Evolutionary conservation across 2,888 invertebrate genomes (phyloP).

Genomic region (Phymatocera aterrima): DNA sequence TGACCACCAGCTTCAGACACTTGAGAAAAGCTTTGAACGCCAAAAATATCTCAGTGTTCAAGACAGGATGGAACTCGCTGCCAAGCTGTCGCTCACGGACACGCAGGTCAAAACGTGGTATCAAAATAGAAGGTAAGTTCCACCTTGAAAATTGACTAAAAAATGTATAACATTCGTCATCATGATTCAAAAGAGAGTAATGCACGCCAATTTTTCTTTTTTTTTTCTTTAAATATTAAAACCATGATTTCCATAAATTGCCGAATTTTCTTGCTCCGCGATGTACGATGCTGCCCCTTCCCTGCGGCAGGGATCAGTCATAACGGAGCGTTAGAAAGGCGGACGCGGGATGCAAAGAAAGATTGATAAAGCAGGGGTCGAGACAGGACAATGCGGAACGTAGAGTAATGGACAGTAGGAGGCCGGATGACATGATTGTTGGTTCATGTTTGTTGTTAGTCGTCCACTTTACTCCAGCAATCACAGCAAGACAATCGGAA

Average conservation of each 20-base stretch:
- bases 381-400: conserved; percentile 35
- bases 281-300: too few relatives aligned
- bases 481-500: conserved; percentile 41
- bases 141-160: neutral
- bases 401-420: neutral
- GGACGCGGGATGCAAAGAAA: conserved; percentile 1
- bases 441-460: conserved; percentile 35
- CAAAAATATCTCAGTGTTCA: conserved; percentile 98
- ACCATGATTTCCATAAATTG: too few relatives aligned
- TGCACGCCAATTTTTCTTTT: too few relatives aligned
- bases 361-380: conserved; percentile 31
- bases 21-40: conserved; percentile 97
- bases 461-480: conserved; percentile 38
- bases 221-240: too few relatives aligned
- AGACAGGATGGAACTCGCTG: conserved; percentile 98
- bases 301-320: too few relatives aligned
- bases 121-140: conserved; percentile 94
- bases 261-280: too few relatives aligned
- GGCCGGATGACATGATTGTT: conserved; percentile 41
- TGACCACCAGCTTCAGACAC: conserved; percentile 96
- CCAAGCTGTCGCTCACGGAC: conserved; percentile 96
- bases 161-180: too few relatives aligned
- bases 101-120: conserved; percentile 99
- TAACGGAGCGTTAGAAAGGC: neutral
- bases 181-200: too few relatives aligned